These are phyloP conservation scores for Mustela nigripes DNA, from an alignment of 2,113 vertebrate species.

Conservation along the genomic window DNA sequence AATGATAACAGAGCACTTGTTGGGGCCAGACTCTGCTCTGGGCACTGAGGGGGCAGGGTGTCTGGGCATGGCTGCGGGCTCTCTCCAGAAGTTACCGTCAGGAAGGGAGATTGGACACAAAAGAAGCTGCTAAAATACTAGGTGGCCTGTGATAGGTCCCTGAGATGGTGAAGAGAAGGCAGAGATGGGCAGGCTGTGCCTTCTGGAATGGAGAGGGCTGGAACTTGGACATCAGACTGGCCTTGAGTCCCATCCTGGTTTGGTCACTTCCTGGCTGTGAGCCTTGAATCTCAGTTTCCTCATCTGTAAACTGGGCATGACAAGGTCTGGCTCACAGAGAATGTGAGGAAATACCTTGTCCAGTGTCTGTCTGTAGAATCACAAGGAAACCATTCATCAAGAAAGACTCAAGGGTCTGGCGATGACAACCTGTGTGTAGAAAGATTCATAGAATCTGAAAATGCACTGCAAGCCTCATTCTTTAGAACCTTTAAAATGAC, in stretches of 20 bases:
- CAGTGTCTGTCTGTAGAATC: rapidly evolving
- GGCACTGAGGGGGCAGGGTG: not conserved
- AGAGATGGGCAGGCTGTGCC: not conserved
- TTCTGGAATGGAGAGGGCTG: not conserved
- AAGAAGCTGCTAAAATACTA: not conserved
- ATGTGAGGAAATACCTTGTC: not conserved
- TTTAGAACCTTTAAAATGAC: not conserved
- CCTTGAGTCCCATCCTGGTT: not conserved
- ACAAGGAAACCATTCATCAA: not conserved
- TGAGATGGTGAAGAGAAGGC: not conserved
- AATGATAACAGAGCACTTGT: not conserved
- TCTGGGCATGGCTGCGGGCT: not conserved
- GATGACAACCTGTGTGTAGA: not conserved
- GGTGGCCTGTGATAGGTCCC: not conserved
- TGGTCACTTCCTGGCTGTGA: not conserved
- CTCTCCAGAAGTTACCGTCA: not conserved
- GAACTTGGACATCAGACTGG: not conserved
- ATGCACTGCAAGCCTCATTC: not conserved
- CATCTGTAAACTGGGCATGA: not conserved
- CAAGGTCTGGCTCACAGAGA: not conserved
- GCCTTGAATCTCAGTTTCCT: not conserved
- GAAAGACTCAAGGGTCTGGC: not conserved
- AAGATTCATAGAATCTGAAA: not conserved
- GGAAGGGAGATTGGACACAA: not conserved
- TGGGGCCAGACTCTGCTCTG: constrained; percentile 29